Evolutionary conservation across 2,113 vertebrate genomes (phyloP).

Genomic region (Scartelaos histophorus): DNA sequence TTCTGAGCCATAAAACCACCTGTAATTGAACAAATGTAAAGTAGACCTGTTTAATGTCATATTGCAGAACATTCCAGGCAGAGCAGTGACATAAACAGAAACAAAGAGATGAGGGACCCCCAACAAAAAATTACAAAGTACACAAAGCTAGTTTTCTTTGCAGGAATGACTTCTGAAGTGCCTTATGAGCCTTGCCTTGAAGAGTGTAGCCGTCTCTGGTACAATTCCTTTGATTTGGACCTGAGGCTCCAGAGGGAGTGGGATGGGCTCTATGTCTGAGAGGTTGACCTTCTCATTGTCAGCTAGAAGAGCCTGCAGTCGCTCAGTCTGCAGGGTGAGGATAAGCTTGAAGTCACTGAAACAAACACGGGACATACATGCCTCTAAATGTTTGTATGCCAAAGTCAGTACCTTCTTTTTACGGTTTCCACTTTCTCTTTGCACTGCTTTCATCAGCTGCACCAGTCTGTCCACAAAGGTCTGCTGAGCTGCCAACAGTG

Average conservation of each 20-base stretch:
- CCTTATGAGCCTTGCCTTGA: conserved; percentile 83
- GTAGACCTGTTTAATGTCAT: too few species aligned
- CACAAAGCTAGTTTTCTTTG: too few species aligned
- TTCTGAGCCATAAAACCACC: too few species aligned
- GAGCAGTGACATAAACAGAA: too few species aligned
- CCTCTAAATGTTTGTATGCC: background rate
- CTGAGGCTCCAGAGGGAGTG: conserved; percentile 94
- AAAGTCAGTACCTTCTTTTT: conserved; percentile 87
- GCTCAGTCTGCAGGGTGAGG: conserved; percentile 84
- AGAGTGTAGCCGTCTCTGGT: conserved; percentile 94
- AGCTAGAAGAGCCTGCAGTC: conserved; percentile 90
- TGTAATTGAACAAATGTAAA: too few species aligned
- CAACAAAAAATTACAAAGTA: too few species aligned
- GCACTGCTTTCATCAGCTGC: conserved; percentile 97
- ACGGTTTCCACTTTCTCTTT: conserved; percentile 95
- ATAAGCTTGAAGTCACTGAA: background rate
- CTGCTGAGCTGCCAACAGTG: conserved; percentile 92
- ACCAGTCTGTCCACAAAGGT: conserved; percentile 95
- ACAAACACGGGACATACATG: background rate
- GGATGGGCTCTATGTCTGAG: conserved; percentile 94
- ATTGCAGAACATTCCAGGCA: too few species aligned
- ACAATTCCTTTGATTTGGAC: conserved; percentile 94
- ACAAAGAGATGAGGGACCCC: too few species aligned
- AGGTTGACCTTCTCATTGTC: conserved; percentile 98
- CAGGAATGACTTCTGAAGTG: background rate